Evolutionary conservation across 1,140 invertebrate genomes (phyloP), one percentile per base, ranked within the genome.

Genomic region (Diploscapter pachys): DNA sequence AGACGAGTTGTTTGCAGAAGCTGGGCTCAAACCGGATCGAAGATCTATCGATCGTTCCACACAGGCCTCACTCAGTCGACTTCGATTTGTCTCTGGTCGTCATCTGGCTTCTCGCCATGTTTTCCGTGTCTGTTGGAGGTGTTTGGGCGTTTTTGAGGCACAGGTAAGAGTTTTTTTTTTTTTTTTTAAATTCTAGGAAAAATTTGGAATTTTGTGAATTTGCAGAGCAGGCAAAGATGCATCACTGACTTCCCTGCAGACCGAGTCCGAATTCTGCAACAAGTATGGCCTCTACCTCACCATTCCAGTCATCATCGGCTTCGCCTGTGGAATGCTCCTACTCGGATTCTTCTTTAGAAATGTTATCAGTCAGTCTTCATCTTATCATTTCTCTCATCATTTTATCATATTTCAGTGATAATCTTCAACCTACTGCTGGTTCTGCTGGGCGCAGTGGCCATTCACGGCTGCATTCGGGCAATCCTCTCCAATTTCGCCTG

Each of bases 371-470:
- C 51, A 62, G 59, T 5, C 51, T 50, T 71, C 55, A 31, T 31
- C n/a, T 8, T 61, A 6, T n/a, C 56, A 72, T 59, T 9, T 9
- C 8, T 11, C 51, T 75, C 56, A 55, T 73, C n/a, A 13, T 31
- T 31, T 31, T 31, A 31, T n/a, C 9, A n/a, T 9, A 66, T 82
- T 82, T 76, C 71, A 81, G 82, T 83, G 11, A 53, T 59, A 8
- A 64, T 79, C 59, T 83, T 83, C 78, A 82, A 84, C 57, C 62
- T 83, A 6, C 72, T 83, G n/a, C 57, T 83, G 4, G 70, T 80
- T 8, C 31, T 85, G 48, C 69, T 77, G n/a, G 82, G 82, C 11
- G 71, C 81, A 5, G 65, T 78, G 5, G 52, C 71, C 9, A 71
- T 83, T 31, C 63, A 73, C 13, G 63, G 65, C 5, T 85, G 83